phyloP scores from a whole-genome alignment of 1,140 invertebrate species.

The Drosophila pruinosa region DNA sequence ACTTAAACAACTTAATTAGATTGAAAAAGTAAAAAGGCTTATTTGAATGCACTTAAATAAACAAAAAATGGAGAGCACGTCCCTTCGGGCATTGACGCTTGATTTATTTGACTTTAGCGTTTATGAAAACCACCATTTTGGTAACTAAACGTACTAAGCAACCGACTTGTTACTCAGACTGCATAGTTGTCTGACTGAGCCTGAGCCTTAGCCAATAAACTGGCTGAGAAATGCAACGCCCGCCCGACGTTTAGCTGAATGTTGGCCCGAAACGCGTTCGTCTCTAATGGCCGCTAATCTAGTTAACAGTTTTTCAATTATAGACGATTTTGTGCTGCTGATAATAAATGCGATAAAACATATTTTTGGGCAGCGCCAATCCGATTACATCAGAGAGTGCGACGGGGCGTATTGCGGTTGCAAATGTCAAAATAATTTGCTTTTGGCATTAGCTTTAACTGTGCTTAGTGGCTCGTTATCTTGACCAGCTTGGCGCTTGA shows the following conservation, averaged over 20 bases:
- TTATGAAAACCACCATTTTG: constrained; percentile 57
- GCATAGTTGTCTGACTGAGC: constrained; percentile 1
- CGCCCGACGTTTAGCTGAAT: constrained; percentile 19
- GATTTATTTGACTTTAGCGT: constrained; percentile 55
- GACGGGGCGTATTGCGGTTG: constrained; percentile 74
- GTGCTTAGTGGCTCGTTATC: constrained; percentile 43
- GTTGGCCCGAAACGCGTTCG: constrained; percentile 38
- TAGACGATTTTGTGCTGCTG: constrained; percentile 74
- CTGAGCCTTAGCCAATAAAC: constrained; percentile 40
- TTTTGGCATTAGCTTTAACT: constrained; percentile 57
- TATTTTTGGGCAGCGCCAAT: constrained; percentile 57
- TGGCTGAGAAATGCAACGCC: constrained; percentile 42
- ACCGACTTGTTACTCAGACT: constrained; percentile 28
- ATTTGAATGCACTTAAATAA: constrained; percentile 78
- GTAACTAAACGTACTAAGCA: constrained; percentile 4
- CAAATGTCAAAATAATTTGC: constrained; percentile 75
- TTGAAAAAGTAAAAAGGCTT: constrained; percentile 56
- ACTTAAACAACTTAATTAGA: constrained; percentile 79
- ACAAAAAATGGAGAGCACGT: constrained; percentile 65
- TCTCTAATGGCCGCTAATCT: constrained; percentile 76
- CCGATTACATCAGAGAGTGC: constrained; percentile 51
- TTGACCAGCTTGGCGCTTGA: constrained; percentile 21
- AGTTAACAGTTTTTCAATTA: constrained; percentile 81
- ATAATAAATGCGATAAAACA: constrained; percentile 81
- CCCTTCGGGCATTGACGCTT: constrained; percentile 58